Base-by-base conservation (phyloP, 2,113 vertebrate genomes). In the Choloepus hoffmanni region DNA sequence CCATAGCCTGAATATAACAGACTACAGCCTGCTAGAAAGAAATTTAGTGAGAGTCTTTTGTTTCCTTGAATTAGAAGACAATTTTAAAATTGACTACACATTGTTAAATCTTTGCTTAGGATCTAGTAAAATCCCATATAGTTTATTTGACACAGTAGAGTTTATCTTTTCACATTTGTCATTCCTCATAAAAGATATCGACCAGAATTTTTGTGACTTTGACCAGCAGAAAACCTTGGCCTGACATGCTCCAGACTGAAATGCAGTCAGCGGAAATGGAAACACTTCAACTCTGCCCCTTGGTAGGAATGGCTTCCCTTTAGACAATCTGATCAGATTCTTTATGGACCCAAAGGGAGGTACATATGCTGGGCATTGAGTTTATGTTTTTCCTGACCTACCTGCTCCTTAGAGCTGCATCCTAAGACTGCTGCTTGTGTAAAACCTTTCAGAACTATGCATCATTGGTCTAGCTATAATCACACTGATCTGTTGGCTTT, bases 191-290 rank as follows among this genome's bases (percentile, higher is more conserved):
- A 95, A 98, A 97, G 84, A 74, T 63, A 86, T 96, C 11, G 86
- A 97, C 87, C 89, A 85, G 95, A 92, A 81, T 88, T 95, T 97
- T 97, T 97, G 93, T 96, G 96, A 97, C 96, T 98, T 93, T 97
- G 96, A 95, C 96, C 96, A 96, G 85, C 76, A 96, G 92, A 95
- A 96, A 87, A 95, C 88, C 95, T 96, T 93, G 68, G 76, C 95
- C 95, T 87, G 88, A 94, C 84, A 70, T 13, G 76, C 68, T 90
- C 67, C 50, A 87, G 85, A 48, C 76, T 97, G 77, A 97, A 93
- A 94, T 73, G 50, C 62, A 90, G 84, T 85, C 83, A 67, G 77
- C 0, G 26, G 94, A 95, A 96, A 95, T 94, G 83, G 90, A 96
- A 97, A 85, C 24, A 16, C 78, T 83, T 86, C 85, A 72, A 43